A percentile compares a stretch with the other conserved stretches of the same genome.
Conservation (phyloP, 2,113 vertebrate genomes). For the Terrapene triunguis region DNA sequence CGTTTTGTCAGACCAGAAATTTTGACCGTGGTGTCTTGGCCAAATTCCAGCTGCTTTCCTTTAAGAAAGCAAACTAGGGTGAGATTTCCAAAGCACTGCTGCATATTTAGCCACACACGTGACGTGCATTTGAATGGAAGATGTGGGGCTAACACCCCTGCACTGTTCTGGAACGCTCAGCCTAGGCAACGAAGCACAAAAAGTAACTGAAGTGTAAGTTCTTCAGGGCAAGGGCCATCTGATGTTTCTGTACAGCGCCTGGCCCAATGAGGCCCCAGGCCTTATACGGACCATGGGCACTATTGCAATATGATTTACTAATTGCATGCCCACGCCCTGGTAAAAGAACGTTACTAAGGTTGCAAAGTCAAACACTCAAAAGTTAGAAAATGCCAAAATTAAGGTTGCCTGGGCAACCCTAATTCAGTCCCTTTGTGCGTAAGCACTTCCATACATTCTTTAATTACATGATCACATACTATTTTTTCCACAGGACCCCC, state of each 20-base stretch:
- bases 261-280: not conserved
- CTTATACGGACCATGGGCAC: not conserved
- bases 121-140: not conserved
- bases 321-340: no score
- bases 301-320: not conserved
- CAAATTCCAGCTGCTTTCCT: not conserved
- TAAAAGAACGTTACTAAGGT: not conserved
- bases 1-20: not conserved
- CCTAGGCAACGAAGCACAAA: not conserved
- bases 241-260: not conserved
- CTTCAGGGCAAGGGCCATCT: not conserved
- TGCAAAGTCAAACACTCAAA: not conserved
- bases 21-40: not conserved
- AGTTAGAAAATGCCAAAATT: not conserved
- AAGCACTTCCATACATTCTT: not conserved
- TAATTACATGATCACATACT: not conserved
- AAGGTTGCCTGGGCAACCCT: not conserved
- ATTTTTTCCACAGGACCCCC: no score
- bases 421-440: not conserved
- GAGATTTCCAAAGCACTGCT: no score
- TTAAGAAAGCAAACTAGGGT: not conserved
- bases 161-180: accelerated
- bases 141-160: not conserved
- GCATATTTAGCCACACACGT: not conserved
- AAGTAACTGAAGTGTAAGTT: not conserved